Percentiles rank a stretch among this genome's conserved stretches.
Conservation (phyloP, 2,888 invertebrate species). For the Plebejus argus region DNA sequence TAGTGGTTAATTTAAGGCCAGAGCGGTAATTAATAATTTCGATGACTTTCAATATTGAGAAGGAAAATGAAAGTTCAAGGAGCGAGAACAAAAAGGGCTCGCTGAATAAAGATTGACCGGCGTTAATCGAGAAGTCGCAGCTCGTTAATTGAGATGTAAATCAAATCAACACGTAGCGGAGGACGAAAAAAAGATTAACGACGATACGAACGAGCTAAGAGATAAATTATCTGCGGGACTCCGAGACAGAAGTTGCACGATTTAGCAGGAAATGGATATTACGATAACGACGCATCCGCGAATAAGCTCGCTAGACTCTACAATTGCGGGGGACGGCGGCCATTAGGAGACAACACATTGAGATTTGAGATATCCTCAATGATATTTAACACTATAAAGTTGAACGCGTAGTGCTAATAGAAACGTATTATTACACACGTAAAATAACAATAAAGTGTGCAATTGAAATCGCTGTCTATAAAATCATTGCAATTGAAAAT, state of each 20-base stretch:
- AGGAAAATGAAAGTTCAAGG: not conserved
- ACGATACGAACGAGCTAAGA: not conserved
- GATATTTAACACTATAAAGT: constrained; percentile 29
- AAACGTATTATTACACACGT: not conserved
- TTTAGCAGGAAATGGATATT: constrained; percentile 65
- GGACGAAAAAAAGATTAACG: constrained; percentile 16
- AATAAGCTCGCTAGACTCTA: constrained; percentile 41
- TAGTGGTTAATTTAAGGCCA: not conserved
- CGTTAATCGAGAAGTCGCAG: not conserved
- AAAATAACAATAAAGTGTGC: not conserved
- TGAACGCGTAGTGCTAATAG: constrained; percentile 23
- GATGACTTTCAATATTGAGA: not conserved
- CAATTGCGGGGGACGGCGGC: constrained; percentile 34
- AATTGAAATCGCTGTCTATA: not conserved
- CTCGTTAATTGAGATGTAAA: constrained; percentile 9
- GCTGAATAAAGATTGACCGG: not conserved
- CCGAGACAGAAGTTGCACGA: constrained; percentile 44
- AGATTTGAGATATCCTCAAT: constrained; percentile 30
- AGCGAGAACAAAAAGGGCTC: not conserved
- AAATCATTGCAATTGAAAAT: not conserved
- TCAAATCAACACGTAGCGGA: not conserved
- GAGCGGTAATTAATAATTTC: not conserved
- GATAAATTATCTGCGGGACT: constrained; percentile 23
- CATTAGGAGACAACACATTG: constrained; percentile 17
- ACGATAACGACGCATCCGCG: constrained; percentile 58